Base-by-base conservation (phyloP, 2,113 vertebrate species). In the Cebidichthys violaceus region DNA sequence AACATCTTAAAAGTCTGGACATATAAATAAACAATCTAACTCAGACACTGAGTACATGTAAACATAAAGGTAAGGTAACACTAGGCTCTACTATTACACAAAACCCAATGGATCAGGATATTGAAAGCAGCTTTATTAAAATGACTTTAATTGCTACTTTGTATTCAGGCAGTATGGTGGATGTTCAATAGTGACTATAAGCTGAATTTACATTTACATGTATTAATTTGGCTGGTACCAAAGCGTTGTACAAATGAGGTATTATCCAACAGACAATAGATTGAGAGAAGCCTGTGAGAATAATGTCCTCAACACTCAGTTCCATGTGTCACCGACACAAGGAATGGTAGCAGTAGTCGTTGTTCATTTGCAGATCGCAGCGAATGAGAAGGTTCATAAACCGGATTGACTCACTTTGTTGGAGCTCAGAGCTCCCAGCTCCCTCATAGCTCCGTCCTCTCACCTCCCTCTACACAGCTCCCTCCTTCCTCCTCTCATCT, bases 121-220 rank as follows among this genome's bases (percentile, higher is more conserved):
- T 64, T 60, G 29, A 54, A 81, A 70, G 70, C 62, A 55, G 22
- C 20, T 60, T 70, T 69, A 64, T 50, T 52, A 37, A 72, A 61
- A 76, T 15, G 4, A 52, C 5, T 66, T 61, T 61, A 70, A 73
- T 55, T 71, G 35, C 67, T 72, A 9, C 67, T 76, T 84, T 83
- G 54, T 57, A 76, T 83, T 59, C 70, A 75, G 54, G 47, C 57
- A 54, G 39, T 29, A 60, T 24, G 17, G 33, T 70, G 29, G 13
- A 69, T 24, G 29, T 47, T 73, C 18, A 54, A 17, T 27, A 11
- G 18, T 43, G 43, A 69, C 29, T 45, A 54, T 39, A 31, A 47
- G 37, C n/a, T 72, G 55, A 66, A 71, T 84, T 79, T 84, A 18
- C 24, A 70, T 80, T 75, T 74, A 13, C 22, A 69, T 79, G 57